Base-by-base conservation (phyloP, 2,113 vertebrate genomes). In the Sigmodon hispidus region DNA sequence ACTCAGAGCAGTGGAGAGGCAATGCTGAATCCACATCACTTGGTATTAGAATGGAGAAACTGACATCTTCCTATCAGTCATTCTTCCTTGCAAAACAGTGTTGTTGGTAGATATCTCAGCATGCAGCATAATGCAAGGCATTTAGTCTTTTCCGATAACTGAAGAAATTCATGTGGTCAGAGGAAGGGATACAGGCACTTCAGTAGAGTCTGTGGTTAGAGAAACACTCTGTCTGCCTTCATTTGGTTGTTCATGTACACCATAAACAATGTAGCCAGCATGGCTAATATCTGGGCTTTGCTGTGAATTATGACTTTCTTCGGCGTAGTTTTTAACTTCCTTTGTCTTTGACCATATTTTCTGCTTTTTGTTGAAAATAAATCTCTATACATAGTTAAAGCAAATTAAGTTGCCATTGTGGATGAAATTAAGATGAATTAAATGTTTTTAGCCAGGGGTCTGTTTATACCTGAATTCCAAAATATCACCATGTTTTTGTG, bases 301-400 rank as follows among this genome's bases (percentile, higher is more conserved):
- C 29, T 69, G 3, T 63, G 88, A 83, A 11, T 91, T 34, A 50
- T 61, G 3, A 7, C 4, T 48, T 91, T 90, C 13, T 69, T 72
- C 50, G 3, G 12, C n/a, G 45, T 61, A 4, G 7, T 79, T 95
- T 75, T 96, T 12, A 87, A 52, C 81, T 91, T 52, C 40, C 55
- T 91, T 92, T 90, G 61, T 79, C 89, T 95, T 86, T 79, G 55
- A 59, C 80, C 55, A 70, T 86, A 43, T 89, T 92, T 81, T 86
- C 67, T 50, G 50, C 70, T 73, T 40, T 67, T 93, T 77, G 52
- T 63, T 40, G 77, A 57, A 72, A 73, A 65, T 86, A 88, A 91
- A 91, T 81, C n/a, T 29, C 50, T 81, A 36, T 48, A 24, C 15
- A 5, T 85, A 34, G 40, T 45, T 57, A 57, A 89, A 91, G 65